Percentiles rank a stretch among this genome's conserved stretches.
These are phyloP conservation scores for Coregonus clupeaformis DNA, from an alignment of 2,113 vertebrate species.

Conservation along the genomic window DNA sequence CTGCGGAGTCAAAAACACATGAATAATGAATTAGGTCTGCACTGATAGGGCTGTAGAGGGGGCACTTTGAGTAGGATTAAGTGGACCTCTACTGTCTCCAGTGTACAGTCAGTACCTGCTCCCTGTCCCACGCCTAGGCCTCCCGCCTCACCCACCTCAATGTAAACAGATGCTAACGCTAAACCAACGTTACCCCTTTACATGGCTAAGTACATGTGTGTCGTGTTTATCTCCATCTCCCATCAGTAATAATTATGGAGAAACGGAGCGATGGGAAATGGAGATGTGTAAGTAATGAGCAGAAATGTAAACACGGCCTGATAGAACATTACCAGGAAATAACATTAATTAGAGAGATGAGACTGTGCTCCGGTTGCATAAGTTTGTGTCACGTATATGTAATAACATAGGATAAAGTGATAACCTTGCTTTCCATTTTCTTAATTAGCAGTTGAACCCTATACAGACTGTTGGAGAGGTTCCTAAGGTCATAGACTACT, in stretches of 20 bases:
- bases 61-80: neutral
- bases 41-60: conserved; percentile 3
- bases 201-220: neutral
- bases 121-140: neutral
- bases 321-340: conserved; percentile 2
- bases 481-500: too few species aligned
- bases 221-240: conserved; percentile 1
- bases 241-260: conserved; percentile 11
- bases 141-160: neutral
- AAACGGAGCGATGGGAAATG: conserved; percentile 2
- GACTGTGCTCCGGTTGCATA: too few species aligned
- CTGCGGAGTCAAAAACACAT: conserved; percentile 41
- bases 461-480: too few species aligned
- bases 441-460: too few species aligned
- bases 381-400: too few species aligned
- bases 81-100: neutral
- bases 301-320: neutral
- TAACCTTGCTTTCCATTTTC: too few species aligned
- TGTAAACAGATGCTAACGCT: neutral
- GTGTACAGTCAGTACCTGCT: neutral
- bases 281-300: conserved; percentile 3
- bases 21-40: conserved; percentile 46
- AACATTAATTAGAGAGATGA: neutral
- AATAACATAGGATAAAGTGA: too few species aligned
- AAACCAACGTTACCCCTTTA: neutral